Conservation (phyloP, 2,113 vertebrate species). For the Charadrius vociferus region DNA sequence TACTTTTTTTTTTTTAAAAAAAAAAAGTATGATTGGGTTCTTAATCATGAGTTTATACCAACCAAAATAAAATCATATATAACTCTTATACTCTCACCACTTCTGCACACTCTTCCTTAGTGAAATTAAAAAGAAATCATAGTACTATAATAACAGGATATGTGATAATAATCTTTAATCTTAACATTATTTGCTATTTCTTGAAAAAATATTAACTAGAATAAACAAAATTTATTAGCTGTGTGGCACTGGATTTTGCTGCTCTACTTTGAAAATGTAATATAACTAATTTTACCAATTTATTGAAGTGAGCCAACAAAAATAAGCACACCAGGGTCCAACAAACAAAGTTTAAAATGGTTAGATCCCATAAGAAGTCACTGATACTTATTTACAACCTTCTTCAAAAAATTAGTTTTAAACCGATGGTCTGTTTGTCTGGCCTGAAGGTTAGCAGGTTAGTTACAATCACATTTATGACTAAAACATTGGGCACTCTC, state of each 20-base stretch:
- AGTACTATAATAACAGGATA: not conserved
- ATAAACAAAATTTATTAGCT: not conserved
- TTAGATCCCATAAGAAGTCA: not conserved
- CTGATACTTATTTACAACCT: not conserved
- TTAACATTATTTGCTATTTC: not conserved
- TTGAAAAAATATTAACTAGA: not conserved
- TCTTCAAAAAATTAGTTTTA: not conserved
- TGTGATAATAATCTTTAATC: not conserved
- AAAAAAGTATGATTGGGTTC: not conserved
- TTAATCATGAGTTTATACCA: not conserved
- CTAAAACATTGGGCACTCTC: not conserved
- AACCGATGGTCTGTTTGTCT: not conserved
- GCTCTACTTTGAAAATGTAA: not conserved
- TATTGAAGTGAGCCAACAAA: not conserved
- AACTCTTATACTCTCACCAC: not conserved
- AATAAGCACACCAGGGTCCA: not conserved
- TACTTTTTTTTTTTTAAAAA: not conserved
- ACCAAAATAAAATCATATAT: not conserved
- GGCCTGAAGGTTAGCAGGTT: not conserved
- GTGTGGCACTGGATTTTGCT: not conserved
- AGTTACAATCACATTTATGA: not conserved
- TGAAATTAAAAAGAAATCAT: not conserved
- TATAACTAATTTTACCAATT: not conserved
- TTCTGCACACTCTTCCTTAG: not conserved
- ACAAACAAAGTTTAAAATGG: not conserved